Evolutionary conservation across 2,113 vertebrate species (phyloP), one percentile per base, ranked within the genome.

Genomic region (Catharus fuscescens): DNA sequence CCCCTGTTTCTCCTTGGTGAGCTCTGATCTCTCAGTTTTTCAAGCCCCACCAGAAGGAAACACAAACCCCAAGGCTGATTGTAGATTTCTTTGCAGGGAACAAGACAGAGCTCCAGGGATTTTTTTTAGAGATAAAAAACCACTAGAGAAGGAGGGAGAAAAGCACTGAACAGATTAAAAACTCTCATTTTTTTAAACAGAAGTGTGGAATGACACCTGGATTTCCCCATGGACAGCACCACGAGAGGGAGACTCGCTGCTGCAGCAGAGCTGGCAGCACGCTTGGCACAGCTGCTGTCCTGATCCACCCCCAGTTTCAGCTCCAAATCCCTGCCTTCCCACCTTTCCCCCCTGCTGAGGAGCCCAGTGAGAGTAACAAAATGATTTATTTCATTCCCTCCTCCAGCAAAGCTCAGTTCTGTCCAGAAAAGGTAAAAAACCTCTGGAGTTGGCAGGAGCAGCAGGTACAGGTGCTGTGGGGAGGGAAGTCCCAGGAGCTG

Each of bases 371-470:
- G 90, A 94, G 88, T 96, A 97, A 95, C 93, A 97, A 97, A 98
- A 97, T 52, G 57, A 93, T 98, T 97, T 97, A 97, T 97, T 98
- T 96, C 89, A 81, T 91, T 96, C 93, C 96, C 88, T 98, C 91
- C 94, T 92, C 74, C 52, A 86, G 96, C 70, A 96, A 97, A 97
- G 96, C 96, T 95, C 93, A 91, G 96, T 96, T 97, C 98, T 98
- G 97, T 98, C 98, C 98, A 98, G 97, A 97, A 90, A 96, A 69
- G 83, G 94, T 97, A 95, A 96, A 98, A 98, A 97, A 95, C 94
- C 83, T 86, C 67, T 54, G 50, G 90, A 95, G 88, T 42, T 93
- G 73, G 76, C 91, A 42, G 88, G 97, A 95, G 77, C 80, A 96
- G 96, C 56, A 88, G 84, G 64, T 85, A 20, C 24, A 61, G 60